These are phyloP conservation scores for Blastomussa wellsi DNA, from an alignment of 92 coral and sea anemone species.

Conservation along the genomic window DNA sequence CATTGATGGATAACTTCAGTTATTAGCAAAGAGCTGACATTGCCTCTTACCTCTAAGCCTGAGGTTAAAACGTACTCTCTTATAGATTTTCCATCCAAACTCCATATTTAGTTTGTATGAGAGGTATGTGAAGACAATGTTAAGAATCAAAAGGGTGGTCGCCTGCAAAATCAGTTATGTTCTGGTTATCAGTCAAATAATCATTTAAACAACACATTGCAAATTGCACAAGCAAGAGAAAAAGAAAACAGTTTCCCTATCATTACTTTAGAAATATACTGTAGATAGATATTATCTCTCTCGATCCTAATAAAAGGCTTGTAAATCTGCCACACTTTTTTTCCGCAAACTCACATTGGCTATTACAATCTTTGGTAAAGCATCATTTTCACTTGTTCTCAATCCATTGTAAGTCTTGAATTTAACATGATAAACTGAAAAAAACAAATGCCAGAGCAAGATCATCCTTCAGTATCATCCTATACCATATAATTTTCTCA, in stretches of 20 bases:
- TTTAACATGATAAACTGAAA: slow-evolving; percentile 89
- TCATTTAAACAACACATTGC: too few relatives aligned
- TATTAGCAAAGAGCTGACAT: not conserved
- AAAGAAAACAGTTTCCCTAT: not conserved
- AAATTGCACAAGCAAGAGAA: not conserved
- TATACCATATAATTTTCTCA: too few relatives aligned
- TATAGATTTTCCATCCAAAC: slow-evolving; percentile 93
- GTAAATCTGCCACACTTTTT: not conserved
- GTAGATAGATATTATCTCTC: not conserved
- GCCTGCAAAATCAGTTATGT: slow-evolving; percentile 42
- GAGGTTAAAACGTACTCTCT: slow-evolving; percentile 80
- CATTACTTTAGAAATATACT: not conserved
- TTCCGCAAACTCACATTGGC: slow-evolving; percentile 64
- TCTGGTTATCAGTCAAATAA: too few relatives aligned
- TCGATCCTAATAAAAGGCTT: not conserved
- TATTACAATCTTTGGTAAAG: slow-evolving; percentile 64
- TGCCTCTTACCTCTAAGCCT: slow-evolving; percentile 72
- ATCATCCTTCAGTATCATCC: not conserved
- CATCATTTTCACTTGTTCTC: slow-evolving; percentile 42
- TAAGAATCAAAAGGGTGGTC: slow-evolving; percentile 58
- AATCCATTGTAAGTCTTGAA: slow-evolving; percentile 63
- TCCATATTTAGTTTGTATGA: slow-evolving; percentile 84
- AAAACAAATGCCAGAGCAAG: not conserved
- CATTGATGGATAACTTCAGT: too few relatives aligned
- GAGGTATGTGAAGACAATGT: slow-evolving; percentile 63